Base-by-base conservation (phyloP, 2,888 invertebrate genomes). In the Cryptocephalus moraei region DNA sequence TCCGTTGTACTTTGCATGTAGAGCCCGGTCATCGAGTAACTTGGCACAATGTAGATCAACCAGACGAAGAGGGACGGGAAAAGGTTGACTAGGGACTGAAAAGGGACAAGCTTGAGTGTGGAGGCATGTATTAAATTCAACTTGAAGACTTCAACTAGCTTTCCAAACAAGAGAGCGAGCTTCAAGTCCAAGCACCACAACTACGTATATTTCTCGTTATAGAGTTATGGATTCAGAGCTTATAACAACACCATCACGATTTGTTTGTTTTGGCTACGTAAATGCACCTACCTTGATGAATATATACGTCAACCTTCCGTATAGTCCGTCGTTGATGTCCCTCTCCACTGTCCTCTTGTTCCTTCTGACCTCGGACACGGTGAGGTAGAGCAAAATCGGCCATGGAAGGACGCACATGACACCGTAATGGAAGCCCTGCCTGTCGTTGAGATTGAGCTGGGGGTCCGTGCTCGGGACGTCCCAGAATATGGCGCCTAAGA, bases 401-500 rank as follows among this genome's bases (percentile, higher is more conserved):
- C 91, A 88, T 41, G 80, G 77, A 4, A 81, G 77, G 38, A 94
- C 64, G 41, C 84, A 84, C 78, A 90, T 80, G 51, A 88, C 81
- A 22, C 84, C 77, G 67, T 91, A 91, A 67, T 92, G 89, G 66
- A 86, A 91, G n/a, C 92, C 92, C 49, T 49, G 52, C 48, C 93
- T 76, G 66, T 87, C 87, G 66, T 86, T 84, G 58, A 85, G 77
- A 38, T 78, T 77, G 43, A 87, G 64, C 71, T 86, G 81, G 2
- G 82, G 75, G 67, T 89, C 89, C 4, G 84, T 80, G 34, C 82
- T 75, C 1, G 89, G 85, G 4, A 92, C 78, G 64, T 92, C 90
- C 91, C 91, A 92, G 69, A 89, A 93, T 57, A 92, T 82, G 55
- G 88, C 84, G 38, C 93, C 93, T 33, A 89, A 79, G 55, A 88